Base-by-base conservation (phyloP, 2,797 vertebrate genomes). In the Cichlasoma orientale region DNA sequence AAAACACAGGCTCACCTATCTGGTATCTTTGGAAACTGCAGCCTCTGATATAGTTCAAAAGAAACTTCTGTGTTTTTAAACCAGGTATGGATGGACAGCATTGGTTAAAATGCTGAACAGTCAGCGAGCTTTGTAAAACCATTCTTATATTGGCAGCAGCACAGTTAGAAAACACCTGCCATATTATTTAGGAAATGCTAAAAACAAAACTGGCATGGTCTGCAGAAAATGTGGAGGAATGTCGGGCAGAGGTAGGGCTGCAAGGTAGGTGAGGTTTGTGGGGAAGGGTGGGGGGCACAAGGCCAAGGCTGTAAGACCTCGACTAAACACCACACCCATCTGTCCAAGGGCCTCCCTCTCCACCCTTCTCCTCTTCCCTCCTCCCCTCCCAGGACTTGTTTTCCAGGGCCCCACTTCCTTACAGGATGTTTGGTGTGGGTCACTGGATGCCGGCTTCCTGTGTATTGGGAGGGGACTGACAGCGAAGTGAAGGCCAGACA, bases 361-460 rank as follows among this genome's bases (percentile, higher is more conserved):
- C 55, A 27, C 84, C 77, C 79, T 36, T 73, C 86, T 90, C 71
- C 58, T 82, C 87, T 72, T 68, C 58, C 81, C 87, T 78, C 63
- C 77, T 85, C 89, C 83, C 72, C 86, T 90, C 85, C 89, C 87
- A 89, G 89, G 82, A 89, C 86, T 93, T 95, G 94, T 95, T 95
- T 92, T 94, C 92, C 91, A 94, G 89, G 92, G 88, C 92, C 89
- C 88, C 79, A 92, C 94, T 95, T 95, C 95, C 96, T 95, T 90
- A 85, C 95, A 96, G 95, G 95, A 96, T 96, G 95, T 95, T 96
- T 95, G 90, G 92, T 94, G 93, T 93, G 90, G 94, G 95, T 95
- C 92, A 92, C 93, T 95, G 92, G 94, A 93, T 90, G 91, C 94
- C 74, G 94, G 93, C 94, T 97, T 97, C 97, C 96, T 96, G 94